Percentiles rank a stretch among this genome's conserved stretches.
Conservation (phyloP, 2,888 invertebrate species). For the Torymus tubicola region DNA sequence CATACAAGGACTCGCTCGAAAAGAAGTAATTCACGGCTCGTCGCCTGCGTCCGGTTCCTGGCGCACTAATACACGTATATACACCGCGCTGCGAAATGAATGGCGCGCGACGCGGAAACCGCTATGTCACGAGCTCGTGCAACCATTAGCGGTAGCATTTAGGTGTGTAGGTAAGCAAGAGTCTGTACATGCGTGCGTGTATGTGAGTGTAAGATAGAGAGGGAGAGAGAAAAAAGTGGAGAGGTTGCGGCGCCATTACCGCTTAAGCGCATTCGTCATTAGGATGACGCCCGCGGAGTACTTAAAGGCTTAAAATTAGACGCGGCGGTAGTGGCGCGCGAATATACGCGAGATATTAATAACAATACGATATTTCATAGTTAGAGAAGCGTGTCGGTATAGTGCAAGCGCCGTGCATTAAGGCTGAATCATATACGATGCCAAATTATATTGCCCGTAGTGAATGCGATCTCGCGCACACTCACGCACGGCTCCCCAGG, state of each 20-base stretch:
- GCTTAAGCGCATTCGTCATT: slow-evolving; percentile 15
- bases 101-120: slow-evolving; percentile 6
- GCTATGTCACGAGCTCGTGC: slow-evolving; percentile 8
- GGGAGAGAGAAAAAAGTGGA: neutral
- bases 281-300: slow-evolving; percentile 36
- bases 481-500: no score
- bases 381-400: no score
- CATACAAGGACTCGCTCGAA: neutral
- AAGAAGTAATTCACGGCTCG: slow-evolving; percentile 35
- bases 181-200: no score
- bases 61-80: no score
- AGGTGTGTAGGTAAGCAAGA: no score
- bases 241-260: neutral
- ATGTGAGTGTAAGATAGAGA: neutral
- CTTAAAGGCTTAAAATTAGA: slow-evolving; percentile 36
- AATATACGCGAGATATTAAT: slow-evolving; percentile 13
- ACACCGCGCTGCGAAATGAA: no score
- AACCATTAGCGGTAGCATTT: slow-evolving; percentile 10
- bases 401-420: no score
- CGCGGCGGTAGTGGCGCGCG: neutral
- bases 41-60: neutral
- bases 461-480: no score
- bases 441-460: neutral
- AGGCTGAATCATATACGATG: neutral
- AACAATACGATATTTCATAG: slow-evolving; percentile 19